Conservation (phyloP, 2,888 invertebrate genomes). For the Xestoiulus laeticollis region DNA sequence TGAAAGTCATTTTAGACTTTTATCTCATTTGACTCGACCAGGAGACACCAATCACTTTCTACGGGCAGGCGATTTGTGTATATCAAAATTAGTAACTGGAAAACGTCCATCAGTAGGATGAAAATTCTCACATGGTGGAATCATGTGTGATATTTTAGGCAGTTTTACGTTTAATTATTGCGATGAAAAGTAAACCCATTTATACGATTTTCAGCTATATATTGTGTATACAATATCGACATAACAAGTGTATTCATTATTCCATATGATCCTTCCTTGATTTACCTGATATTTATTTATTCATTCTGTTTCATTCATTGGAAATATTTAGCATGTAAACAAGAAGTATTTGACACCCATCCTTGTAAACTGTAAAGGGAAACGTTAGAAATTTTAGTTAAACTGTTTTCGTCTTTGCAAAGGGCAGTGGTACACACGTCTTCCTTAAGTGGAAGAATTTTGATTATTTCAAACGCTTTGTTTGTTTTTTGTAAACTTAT, state of each 20-base stretch:
- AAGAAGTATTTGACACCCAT: constrained; percentile 20
- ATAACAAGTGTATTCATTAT: neutral
- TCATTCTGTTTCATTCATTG: constrained; percentile 11
- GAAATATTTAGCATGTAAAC: neutral
- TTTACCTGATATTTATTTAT: constrained; percentile 30
- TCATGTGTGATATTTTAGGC: neutral
- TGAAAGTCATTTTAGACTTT: neutral
- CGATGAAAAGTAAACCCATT: neutral
- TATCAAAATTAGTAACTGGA: neutral
- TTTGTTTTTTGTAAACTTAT: neutral
- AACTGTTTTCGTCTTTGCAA: constrained; percentile 33
- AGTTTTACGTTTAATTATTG: neutral
- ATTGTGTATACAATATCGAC: constrained; percentile 7
- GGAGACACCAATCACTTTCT: neutral
- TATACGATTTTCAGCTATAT: neutral
- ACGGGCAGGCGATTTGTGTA: neutral
- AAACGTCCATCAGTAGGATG: neutral
- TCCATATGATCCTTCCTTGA: neutral
- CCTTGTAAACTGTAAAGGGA: neutral
- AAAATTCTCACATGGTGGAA: neutral
- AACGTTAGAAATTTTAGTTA: neutral
- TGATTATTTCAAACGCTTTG: neutral
- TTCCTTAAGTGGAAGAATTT: constrained; percentile 8
- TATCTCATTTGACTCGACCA: neutral
- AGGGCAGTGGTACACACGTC: neutral